Percentiles rank a stretch among this genome's conserved stretches.
These are phyloP conservation scores for Drosophila fulvimacula DNA, from an alignment of 2,888 invertebrate genomes.

Conservation along the genomic window DNA sequence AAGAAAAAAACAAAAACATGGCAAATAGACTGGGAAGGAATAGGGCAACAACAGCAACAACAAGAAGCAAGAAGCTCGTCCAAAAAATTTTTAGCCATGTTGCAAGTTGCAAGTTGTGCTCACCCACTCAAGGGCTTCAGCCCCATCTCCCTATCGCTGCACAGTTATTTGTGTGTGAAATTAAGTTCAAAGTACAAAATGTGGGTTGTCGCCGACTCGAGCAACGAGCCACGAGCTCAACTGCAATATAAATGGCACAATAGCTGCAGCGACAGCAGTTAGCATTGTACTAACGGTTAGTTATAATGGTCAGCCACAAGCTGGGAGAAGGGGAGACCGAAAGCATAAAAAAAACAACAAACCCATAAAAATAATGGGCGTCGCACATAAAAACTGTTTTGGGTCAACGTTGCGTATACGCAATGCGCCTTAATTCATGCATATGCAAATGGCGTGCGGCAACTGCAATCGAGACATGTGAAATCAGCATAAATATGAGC, in stretches of 20 bases:
- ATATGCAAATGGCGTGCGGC: slow-evolving; percentile 34
- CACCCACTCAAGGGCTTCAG: slow-evolving; percentile 37
- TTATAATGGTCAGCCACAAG: slow-evolving; percentile 23
- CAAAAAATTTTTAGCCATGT: slow-evolving; percentile 49
- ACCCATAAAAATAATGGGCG: slow-evolving; percentile 61
- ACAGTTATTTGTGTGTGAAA: slow-evolving; percentile 62
- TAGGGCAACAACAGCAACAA: background rate
- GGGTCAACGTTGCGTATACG: slow-evolving; percentile 67
- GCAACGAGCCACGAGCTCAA: slow-evolving; percentile 13
- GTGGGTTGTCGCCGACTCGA: slow-evolving; percentile 64
- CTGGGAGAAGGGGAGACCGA: background rate
- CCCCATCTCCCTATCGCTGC: slow-evolving; percentile 17
- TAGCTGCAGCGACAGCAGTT: slow-evolving; percentile 18
- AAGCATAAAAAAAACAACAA: slow-evolving; percentile 5
- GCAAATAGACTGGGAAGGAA: slow-evolving; percentile 23
- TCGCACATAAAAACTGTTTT: slow-evolving; percentile 39
- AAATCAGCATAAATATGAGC: slow-evolving; percentile 58
- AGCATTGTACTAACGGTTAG: slow-evolving; percentile 24
- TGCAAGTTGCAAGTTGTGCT: slow-evolving; percentile 65
- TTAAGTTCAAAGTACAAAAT: slow-evolving; percentile 76
- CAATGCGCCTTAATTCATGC: slow-evolving; percentile 50
- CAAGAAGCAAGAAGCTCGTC: slow-evolving; percentile 33
- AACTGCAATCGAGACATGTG: slow-evolving; percentile 34
- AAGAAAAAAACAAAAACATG: slow-evolving; percentile 15
- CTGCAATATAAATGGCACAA: slow-evolving; percentile 46